These are phyloP conservation scores for Drosophila leonis DNA, from an alignment of 2,888 invertebrate genomes.

Conservation along the genomic window DNA sequence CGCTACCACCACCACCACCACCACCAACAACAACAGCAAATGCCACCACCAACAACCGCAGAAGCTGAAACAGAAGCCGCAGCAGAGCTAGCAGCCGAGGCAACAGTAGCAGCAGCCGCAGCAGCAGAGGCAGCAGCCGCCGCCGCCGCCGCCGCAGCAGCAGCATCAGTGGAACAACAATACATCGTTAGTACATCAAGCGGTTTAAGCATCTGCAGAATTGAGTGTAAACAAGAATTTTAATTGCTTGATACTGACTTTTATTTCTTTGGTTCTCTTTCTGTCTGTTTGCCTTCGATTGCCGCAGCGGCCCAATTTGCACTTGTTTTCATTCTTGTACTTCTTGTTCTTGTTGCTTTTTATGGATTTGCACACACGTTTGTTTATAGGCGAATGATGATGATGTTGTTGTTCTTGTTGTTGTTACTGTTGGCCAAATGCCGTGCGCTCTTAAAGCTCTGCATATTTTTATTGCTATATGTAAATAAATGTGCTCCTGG, in stretches of 20 bases:
- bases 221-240: constrained; percentile 27
- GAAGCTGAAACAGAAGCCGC: constrained; percentile 22
- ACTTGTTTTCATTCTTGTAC: constrained; percentile 47
- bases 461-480: constrained; percentile 8
- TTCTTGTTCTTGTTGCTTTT: constrained; percentile 40
- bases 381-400: constrained; percentile 52
- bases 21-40: constrained; percentile 18
- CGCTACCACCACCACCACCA: constrained; percentile 17
- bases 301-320: constrained; percentile 33
- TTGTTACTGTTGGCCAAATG: constrained; percentile 10
- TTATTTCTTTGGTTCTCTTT: not conserved
- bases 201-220: constrained; percentile 19
- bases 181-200: constrained; percentile 43
- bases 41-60: constrained; percentile 31
- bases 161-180: constrained; percentile 20
- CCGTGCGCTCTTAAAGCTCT: constrained; percentile 5
- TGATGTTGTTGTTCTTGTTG: constrained; percentile 22
- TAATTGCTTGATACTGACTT: constrained; percentile 9
- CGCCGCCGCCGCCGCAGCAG: too few species aligned
- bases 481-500: not conserved
- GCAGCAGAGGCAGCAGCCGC: not conserved
- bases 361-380: constrained; percentile 53
- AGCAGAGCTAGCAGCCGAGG: constrained; percentile 4
- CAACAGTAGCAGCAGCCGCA: not conserved
- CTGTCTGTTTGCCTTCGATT: constrained; percentile 12